Evolutionary conservation across 2,888 invertebrate genomes (phyloP).

Genomic region (Laspeyria flexula): DNA sequence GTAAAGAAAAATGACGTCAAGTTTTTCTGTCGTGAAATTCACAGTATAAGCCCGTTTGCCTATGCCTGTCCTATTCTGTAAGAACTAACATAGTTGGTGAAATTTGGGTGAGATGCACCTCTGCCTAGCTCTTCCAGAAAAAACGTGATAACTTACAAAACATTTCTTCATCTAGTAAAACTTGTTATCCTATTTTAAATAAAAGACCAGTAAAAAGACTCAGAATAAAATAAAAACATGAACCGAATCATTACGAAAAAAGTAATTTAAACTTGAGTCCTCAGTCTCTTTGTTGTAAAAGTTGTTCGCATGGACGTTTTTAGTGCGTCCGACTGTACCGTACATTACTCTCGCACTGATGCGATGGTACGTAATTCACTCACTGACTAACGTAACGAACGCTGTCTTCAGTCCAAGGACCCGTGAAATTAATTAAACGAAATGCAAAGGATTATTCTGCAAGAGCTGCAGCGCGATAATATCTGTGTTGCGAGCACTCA

Average conservation of each 20-base stretch:
- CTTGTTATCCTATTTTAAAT: too few relatives aligned
- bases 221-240: too few relatives aligned
- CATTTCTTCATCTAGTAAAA: too few relatives aligned
- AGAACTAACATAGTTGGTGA: too few relatives aligned
- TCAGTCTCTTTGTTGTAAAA: neutral
- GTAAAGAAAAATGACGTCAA: too few relatives aligned
- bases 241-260: neutral
- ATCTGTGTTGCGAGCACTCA: constrained; percentile 41
- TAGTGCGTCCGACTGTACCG: constrained; percentile 26
- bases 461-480: constrained; percentile 51
- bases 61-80: too few relatives aligned
- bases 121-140: too few relatives aligned
- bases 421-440: constrained; percentile 69
- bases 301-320: constrained; percentile 3
- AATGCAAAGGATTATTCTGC: constrained; percentile 60
- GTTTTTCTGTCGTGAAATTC: too few relatives aligned
- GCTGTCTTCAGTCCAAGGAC: constrained; percentile 52
- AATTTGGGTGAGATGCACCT: too few relatives aligned
- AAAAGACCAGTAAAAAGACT: neutral
- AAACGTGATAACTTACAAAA: too few relatives aligned
- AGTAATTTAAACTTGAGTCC: neutral
- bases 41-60: too few relatives aligned
- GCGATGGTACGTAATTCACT: constrained; percentile 40
- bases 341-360: constrained; percentile 17
- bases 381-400: constrained; percentile 48